Conservation (phyloP, 2,113 vertebrate species). For the Alexandromys fortis region DNA sequence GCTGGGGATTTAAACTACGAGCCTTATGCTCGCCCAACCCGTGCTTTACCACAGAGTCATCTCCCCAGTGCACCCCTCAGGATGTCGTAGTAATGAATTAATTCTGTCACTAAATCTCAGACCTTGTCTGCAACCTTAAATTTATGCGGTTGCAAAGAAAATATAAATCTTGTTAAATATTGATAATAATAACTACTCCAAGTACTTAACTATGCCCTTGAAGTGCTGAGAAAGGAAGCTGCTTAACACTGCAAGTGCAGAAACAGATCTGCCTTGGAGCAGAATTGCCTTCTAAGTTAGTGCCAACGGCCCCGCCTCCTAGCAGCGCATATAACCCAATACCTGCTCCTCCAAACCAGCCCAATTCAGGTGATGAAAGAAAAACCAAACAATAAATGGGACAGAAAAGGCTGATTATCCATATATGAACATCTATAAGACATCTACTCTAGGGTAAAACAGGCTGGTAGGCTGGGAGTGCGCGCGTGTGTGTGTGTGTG, state of each 20-base stretch:
- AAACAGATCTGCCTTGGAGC: background rate
- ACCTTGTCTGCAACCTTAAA: slow-evolving; percentile 17
- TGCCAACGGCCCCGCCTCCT: background rate
- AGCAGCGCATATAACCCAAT: background rate
- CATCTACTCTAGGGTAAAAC: slow-evolving; percentile 3
- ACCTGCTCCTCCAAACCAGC: background rate
- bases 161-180: slow-evolving; percentile 53
- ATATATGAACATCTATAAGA: background rate
- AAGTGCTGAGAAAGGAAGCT: slow-evolving; percentile 24
- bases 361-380: background rate
- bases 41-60: background rate
- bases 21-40: background rate
- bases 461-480: background rate
- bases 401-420: background rate
- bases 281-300: background rate
- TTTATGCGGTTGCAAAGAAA: slow-evolving; percentile 37
- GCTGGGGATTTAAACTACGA: background rate
- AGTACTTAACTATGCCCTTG: slow-evolving; percentile 1
- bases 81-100: slow-evolving; percentile 14
- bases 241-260: slow-evolving; percentile 13
- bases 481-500: background rate
- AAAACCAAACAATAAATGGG: slow-evolving; percentile 53
- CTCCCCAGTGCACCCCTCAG: background rate
- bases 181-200: slow-evolving; percentile 55
- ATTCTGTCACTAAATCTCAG: background rate